These are phyloP conservation scores for Edolisoma coerulescens DNA, from an alignment of 2,113 vertebrate species.

Conservation along the genomic window DNA sequence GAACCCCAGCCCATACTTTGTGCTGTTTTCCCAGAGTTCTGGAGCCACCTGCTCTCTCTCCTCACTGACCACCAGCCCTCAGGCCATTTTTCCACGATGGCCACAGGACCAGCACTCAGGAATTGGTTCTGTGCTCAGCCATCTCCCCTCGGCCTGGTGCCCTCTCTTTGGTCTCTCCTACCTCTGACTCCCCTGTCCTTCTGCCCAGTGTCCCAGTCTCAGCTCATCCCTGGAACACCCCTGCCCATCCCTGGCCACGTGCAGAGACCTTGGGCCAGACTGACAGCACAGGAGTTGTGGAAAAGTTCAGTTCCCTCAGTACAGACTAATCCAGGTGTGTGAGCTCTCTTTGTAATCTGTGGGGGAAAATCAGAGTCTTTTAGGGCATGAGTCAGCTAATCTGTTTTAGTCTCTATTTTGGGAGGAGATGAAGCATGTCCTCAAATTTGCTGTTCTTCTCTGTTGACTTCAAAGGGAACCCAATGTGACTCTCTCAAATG, in stretches of 20 bases:
- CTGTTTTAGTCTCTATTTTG: conserved; percentile 29
- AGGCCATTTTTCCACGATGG: fast-evolving
- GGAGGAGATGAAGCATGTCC: conserved; percentile 19
- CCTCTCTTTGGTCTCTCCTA: not conserved
- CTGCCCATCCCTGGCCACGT: not conserved
- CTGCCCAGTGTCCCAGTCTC: not conserved
- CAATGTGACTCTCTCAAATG: not conserved
- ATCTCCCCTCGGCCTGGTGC: not conserved
- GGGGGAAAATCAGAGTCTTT: not conserved
- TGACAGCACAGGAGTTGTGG: fast-evolving
- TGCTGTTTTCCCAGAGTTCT: not conserved
- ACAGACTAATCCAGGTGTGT: not conserved
- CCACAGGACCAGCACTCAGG: not conserved
- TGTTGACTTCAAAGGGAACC: not conserved
- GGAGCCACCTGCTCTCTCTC: not conserved
- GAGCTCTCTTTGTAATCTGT: not conserved
- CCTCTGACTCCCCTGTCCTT: not conserved
- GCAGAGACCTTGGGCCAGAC: fast-evolving
- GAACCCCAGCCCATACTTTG: fast-evolving
- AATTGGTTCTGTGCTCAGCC: not conserved
- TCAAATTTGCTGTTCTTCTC: not conserved
- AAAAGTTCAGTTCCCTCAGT: not conserved
- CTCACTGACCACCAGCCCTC: not conserved
- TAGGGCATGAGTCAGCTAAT: conserved; percentile 42
- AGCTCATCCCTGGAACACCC: not conserved